phyloP scores from a whole-genome alignment of 2,797 vertebrate species.

The Uromys caudimaculatus region DNA sequence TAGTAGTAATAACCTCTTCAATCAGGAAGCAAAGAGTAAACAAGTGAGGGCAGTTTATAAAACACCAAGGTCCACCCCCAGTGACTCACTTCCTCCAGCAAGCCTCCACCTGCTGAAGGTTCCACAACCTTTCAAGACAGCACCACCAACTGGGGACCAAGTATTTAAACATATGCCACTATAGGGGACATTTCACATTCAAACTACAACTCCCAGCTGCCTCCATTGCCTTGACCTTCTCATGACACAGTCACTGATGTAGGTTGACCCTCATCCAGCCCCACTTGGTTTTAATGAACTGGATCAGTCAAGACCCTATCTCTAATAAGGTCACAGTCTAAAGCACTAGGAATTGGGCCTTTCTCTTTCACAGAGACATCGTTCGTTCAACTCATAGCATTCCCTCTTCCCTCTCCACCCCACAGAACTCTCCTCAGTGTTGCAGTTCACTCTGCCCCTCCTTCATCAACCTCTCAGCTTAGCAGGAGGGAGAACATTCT shows the following conservation, averaged over 20 bases:
- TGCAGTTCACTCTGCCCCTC: neutral
- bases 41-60: neutral
- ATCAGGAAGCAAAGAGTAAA: neutral
- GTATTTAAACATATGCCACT: neutral
- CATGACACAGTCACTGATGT: neutral
- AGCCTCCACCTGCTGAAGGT: neutral
- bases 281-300: neutral
- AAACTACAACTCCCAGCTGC: neutral
- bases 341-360: neutral
- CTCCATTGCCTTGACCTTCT: neutral
- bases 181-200: neutral
- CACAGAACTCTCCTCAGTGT: neutral
- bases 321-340: neutral
- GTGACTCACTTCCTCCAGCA: neutral
- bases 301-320: neutral
- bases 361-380: neutral
- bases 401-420: neutral
- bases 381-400: neutral
- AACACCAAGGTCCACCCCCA: neutral
- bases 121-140: neutral
- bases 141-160: neutral
- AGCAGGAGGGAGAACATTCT: neutral
- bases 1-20: no score
- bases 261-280: neutral
- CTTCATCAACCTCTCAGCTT: neutral